phyloP scores from a whole-genome alignment of 2,888 invertebrate genomes.

The Tetranychus piercei region DNA sequence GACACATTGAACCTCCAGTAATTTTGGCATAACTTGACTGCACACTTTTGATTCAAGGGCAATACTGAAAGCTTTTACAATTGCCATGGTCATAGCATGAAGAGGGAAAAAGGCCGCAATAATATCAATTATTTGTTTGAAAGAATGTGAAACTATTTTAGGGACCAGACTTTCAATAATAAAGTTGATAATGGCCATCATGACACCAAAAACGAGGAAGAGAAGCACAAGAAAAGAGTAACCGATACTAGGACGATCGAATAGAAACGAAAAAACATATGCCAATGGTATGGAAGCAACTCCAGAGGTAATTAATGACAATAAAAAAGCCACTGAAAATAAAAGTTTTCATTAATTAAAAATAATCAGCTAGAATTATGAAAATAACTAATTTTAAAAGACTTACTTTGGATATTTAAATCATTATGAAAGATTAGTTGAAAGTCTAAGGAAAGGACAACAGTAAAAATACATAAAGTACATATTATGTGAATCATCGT shows the following conservation, averaged over 20 bases:
- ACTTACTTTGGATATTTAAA: not conserved
- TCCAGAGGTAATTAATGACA: conserved; percentile 24
- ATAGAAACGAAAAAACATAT: conserved; percentile 24
- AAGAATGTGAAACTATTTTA: conserved; percentile 6
- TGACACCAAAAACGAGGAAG: conserved; percentile 18
- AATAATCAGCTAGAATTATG: not conserved
- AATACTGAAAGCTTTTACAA: not conserved
- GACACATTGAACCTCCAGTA: not conserved
- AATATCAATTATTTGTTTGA: not conserved
- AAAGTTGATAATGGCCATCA: conserved; percentile 1
- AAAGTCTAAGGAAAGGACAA: not conserved
- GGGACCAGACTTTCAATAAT: conserved; percentile 2
- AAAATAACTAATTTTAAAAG: not conserved
- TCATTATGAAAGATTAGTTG: not conserved
- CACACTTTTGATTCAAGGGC: not conserved
- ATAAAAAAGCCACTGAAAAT: conserved; percentile 22
- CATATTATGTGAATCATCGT: conserved; percentile 12
- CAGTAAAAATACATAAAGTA: conserved; percentile 16
- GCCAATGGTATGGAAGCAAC: conserved; percentile 26
- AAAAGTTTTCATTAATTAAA: not conserved
- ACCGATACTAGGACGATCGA: conserved; percentile 24
- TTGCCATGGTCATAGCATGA: not conserved
- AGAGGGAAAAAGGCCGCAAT: not conserved
- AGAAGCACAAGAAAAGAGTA: conserved; percentile 22
- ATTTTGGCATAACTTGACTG: not conserved